A percentile compares a stretch with the other conserved stretches of the same genome.
Conservation (phyloP, 2,888 invertebrate genomes). For the Salticus scenicus region DNA sequence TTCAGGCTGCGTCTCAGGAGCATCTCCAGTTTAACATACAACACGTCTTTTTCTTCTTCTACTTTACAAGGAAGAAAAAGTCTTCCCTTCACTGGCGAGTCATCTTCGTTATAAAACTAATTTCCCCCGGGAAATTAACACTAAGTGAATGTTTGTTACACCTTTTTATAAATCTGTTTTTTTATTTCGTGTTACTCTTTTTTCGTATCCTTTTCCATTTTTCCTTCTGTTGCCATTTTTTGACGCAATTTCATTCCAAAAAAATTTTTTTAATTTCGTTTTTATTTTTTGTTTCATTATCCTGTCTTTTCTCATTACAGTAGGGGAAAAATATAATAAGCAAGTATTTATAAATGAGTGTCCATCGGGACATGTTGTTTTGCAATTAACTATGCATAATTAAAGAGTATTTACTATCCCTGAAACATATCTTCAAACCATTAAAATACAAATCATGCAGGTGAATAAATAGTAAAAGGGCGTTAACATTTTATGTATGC, state of each 20-base stretch:
- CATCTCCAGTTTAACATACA: slow-evolving; percentile 66
- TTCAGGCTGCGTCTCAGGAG: slow-evolving; percentile 65
- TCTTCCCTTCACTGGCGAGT: slow-evolving; percentile 49
- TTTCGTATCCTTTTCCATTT: slow-evolving; percentile 1
- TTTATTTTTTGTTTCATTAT: slow-evolving; percentile 35
- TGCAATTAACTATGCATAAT: neutral
- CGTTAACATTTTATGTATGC: too few species aligned
- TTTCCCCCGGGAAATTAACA: slow-evolving; percentile 69
- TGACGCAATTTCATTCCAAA: slow-evolving; percentile 25
- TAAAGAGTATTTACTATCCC: too few species aligned
- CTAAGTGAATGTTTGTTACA: slow-evolving; percentile 67
- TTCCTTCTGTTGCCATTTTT: slow-evolving; percentile 3
- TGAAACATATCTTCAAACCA: too few species aligned
- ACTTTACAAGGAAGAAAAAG: slow-evolving; percentile 49
- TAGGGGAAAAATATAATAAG: too few species aligned
- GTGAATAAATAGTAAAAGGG: too few species aligned
- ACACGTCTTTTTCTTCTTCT: slow-evolving; percentile 27
- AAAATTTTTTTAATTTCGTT: slow-evolving; percentile 55
- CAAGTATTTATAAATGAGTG: slow-evolving; percentile 22
- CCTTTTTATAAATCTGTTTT: slow-evolving; percentile 38
- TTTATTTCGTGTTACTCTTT: slow-evolving; percentile 15
- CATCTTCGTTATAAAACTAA: slow-evolving; percentile 69
- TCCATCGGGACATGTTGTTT: slow-evolving; percentile 2
- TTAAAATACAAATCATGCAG: too few species aligned
- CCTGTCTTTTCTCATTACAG: slow-evolving; percentile 43